A percentile compares a stretch with the other conserved stretches of the same genome.
Evolutionary conservation across 2,888 invertebrate genomes (phyloP).

Genomic region (Eupithecia subumbrata): DNA sequence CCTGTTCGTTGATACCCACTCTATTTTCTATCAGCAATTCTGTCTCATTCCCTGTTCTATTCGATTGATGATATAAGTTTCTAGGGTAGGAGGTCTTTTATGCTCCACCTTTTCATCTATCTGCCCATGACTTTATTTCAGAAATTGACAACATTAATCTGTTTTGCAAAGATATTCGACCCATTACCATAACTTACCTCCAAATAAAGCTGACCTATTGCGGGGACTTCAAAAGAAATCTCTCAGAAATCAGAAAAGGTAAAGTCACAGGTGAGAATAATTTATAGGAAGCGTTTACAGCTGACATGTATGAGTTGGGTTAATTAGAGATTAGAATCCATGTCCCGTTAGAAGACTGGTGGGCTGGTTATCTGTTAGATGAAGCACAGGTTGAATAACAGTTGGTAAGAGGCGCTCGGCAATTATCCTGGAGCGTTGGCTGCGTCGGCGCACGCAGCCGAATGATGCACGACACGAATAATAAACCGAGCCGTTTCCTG

Average conservation of each 20-base stretch:
- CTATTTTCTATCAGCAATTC: constrained; percentile 45
- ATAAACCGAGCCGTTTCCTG: constrained; percentile 83
- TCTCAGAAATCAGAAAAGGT: constrained; percentile 2
- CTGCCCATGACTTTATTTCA: neutral
- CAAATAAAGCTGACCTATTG: neutral
- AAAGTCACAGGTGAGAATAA: constrained; percentile 42
- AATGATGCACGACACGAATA: constrained; percentile 82
- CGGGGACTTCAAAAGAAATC: constrained; percentile 5
- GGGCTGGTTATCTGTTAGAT: constrained; percentile 54
- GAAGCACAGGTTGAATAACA: constrained; percentile 31
- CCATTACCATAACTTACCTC: neutral
- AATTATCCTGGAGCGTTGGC: constrained; percentile 71
- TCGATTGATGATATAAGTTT: constrained; percentile 48
- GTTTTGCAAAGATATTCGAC: neutral
- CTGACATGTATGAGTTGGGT: constrained; percentile 63
- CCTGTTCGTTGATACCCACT: constrained; percentile 47
- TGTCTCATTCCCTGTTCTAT: constrained; percentile 35
- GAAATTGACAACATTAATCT: neutral
- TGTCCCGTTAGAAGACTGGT: constrained; percentile 67
- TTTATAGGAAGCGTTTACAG: constrained; percentile 46
- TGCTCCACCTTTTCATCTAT: neutral
- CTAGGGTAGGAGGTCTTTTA: neutral
- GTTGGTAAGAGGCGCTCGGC: constrained; percentile 50
- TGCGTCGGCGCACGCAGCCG: constrained; percentile 69
- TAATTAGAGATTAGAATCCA: constrained; percentile 73